phyloP scores from a whole-genome alignment of 2,113 vertebrate genomes.

The Gymnorhina tibicen region DNA sequence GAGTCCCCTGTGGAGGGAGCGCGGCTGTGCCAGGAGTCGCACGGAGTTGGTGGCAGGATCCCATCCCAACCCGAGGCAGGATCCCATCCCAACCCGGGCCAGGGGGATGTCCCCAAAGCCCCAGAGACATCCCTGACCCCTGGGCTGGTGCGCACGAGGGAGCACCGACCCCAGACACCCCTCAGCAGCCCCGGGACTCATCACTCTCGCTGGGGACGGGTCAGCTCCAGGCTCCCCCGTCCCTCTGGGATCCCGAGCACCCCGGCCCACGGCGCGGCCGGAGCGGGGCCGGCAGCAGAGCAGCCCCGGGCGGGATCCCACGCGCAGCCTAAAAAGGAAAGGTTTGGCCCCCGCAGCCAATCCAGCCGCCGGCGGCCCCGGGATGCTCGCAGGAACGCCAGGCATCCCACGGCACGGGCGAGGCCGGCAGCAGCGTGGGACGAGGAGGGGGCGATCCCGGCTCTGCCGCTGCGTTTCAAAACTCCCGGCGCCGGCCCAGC shows the following conservation, averaged over 20 bases:
- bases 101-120: background rate
- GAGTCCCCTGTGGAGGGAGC: accelerated
- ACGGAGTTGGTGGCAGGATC: accelerated
- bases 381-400: conserved; percentile 33
- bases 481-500: accelerated
- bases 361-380: background rate
- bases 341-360: conserved; percentile 16
- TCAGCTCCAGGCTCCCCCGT: background rate
- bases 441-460: background rate
- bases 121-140: accelerated
- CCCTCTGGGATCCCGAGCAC: background rate
- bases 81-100: accelerated
- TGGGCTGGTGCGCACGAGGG: accelerated
- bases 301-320: background rate
- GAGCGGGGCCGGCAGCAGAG: background rate
- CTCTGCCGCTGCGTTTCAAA: background rate
- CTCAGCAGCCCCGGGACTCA: accelerated
- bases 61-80: background rate
- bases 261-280: background rate
- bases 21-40: accelerated
- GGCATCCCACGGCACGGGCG: background rate
- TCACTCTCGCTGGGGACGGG: accelerated
- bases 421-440: background rate
- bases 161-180: accelerated
- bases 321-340: conserved; percentile 59